Percentiles rank a stretch among this genome's conserved stretches.
phyloP scores from a whole-genome alignment of 2,888 invertebrate genomes.

The Hyposoter dolosus region DNA sequence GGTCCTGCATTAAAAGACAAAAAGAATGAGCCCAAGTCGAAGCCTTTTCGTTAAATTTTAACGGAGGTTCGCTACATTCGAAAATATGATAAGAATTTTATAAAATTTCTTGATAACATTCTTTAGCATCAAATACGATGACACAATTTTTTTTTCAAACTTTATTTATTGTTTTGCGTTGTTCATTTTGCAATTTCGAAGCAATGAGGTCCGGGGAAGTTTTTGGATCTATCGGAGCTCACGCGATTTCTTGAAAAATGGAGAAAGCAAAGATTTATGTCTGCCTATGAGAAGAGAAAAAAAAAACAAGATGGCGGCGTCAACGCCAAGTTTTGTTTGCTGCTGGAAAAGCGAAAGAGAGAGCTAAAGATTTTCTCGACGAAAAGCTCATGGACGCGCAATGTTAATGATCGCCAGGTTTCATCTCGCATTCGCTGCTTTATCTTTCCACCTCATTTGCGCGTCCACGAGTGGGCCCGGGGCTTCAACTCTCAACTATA shows the following conservation, averaged over 20 bases:
- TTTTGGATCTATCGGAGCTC: neutral
- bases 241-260: constrained; percentile 23
- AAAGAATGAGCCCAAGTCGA: too few relatives aligned
- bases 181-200: neutral
- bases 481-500: constrained; percentile 59
- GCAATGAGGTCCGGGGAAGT: neutral
- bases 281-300: constrained; percentile 13
- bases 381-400: constrained; percentile 75
- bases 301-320: constrained; percentile 34
- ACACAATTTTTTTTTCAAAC: too few relatives aligned
- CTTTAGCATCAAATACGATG: too few relatives aligned
- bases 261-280: constrained; percentile 12
- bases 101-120: too few relatives aligned
- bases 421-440: constrained; percentile 74
- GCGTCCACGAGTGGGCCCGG: constrained; percentile 78
- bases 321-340: constrained; percentile 27
- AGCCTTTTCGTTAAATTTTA: neutral
- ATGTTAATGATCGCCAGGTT: constrained; percentile 83
- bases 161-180: neutral
- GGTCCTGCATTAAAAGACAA: too few relatives aligned
- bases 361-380: constrained; percentile 27
- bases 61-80: too few relatives aligned
- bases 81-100: too few relatives aligned
- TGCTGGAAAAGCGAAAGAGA: constrained; percentile 9
- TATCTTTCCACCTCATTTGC: constrained; percentile 85